phyloP scores from a whole-genome alignment of 2,797 vertebrate species.

The Sebastes hubbsi region DNA sequence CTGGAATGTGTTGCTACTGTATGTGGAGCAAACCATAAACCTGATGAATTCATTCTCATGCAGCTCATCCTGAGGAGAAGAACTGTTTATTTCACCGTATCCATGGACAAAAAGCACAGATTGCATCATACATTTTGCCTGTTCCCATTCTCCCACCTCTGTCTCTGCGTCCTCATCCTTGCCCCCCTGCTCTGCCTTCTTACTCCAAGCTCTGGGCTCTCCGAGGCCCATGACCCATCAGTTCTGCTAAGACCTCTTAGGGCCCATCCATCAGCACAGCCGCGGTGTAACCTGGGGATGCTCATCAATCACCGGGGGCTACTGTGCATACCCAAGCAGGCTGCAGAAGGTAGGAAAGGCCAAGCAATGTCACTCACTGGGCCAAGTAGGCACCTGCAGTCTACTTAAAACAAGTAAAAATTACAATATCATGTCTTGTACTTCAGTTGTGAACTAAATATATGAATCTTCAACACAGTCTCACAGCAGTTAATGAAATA shows the following conservation, averaged over 20 bases:
- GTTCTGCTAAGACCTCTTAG: conserved; percentile 74
- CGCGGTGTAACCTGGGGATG: conserved; percentile 73
- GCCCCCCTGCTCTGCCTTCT: conserved; percentile 29
- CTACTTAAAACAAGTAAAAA: conserved; percentile 17
- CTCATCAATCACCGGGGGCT: conserved; percentile 82
- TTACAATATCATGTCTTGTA: neutral
- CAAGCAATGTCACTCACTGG: conserved; percentile 69
- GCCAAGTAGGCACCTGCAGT: conserved; percentile 42
- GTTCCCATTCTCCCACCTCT: conserved; percentile 4
- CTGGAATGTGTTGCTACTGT: neutral
- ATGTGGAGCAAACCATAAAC: conserved; percentile 11
- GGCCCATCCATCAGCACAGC: conserved; percentile 80
- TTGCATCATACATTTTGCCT: conserved; percentile 8
- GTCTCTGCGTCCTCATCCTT: conserved; percentile 22
- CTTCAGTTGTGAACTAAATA: neutral
- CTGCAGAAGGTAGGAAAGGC: conserved; percentile 65
- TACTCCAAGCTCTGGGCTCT: conserved; percentile 52
- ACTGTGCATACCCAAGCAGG: conserved; percentile 81
- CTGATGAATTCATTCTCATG: neutral
- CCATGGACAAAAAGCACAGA: neutral
- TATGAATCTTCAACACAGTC: neutral
- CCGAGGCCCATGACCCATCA: conserved; percentile 75
- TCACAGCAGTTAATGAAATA: too few species aligned
- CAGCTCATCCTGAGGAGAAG: neutral
- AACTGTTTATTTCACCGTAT: neutral